A percentile compares a stretch with the other conserved stretches of the same genome.
These are phyloP conservation scores for Trypoxylus dichotomus DNA, from an alignment of 1,140 invertebrate genomes.

Conservation along the genomic window DNA sequence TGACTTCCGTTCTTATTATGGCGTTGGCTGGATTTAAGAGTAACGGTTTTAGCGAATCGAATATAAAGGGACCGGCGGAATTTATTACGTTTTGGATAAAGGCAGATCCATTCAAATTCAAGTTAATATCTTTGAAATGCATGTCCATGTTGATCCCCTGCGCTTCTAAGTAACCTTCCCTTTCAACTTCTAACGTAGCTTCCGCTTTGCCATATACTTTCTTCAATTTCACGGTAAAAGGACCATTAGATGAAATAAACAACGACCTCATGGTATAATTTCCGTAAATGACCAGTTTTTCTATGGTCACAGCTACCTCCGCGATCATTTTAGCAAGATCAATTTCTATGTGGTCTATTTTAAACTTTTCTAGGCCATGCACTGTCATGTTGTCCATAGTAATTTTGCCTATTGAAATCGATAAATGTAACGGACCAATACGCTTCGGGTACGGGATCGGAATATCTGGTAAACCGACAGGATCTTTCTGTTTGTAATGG, in stretches of 20 bases:
- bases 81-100: slow-evolving; percentile 80
- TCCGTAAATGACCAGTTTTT: slow-evolving; percentile 70
- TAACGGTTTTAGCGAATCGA: slow-evolving; percentile 83
- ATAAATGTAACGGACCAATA: slow-evolving; percentile 76
- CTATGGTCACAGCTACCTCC: slow-evolving; percentile 66
- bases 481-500: slow-evolving; percentile 80
- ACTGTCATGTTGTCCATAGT: slow-evolving; percentile 71
- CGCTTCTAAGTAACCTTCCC: slow-evolving; percentile 73
- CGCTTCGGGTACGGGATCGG: slow-evolving; percentile 76
- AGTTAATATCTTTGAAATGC: slow-evolving; percentile 71
- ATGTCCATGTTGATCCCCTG: slow-evolving; percentile 80
- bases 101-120: slow-evolving; percentile 79
- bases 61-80: slow-evolving; percentile 76
- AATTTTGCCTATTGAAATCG: slow-evolving; percentile 69
- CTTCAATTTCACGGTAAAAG: slow-evolving; percentile 73
- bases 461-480: slow-evolving; percentile 73
- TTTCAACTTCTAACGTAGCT: slow-evolving; percentile 69
- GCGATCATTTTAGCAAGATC: slow-evolving; percentile 72
- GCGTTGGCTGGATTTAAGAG: slow-evolving; percentile 76
- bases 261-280: slow-evolving; percentile 74
- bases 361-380: slow-evolving; percentile 76
- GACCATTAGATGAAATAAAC: slow-evolving; percentile 69
- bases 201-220: slow-evolving; percentile 67
- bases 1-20: slow-evolving; percentile 59
- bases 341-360: slow-evolving; percentile 66